phyloP scores from a whole-genome alignment of 2,113 vertebrate species.

The Telmatochromis sp. region DNA sequence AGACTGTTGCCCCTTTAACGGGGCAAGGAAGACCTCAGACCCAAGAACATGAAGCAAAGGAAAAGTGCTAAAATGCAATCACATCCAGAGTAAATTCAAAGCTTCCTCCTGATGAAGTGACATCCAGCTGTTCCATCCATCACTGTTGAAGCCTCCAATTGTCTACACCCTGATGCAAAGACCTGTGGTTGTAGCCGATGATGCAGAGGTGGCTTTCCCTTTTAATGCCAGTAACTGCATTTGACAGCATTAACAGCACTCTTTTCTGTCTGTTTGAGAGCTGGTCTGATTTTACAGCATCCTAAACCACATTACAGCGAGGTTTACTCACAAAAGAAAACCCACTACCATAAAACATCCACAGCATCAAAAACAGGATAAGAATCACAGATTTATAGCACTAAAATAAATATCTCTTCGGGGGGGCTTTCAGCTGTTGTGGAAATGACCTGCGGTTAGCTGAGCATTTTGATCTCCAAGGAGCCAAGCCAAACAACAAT shows the following conservation, averaged over 20 bases:
- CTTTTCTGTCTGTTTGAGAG: background rate
- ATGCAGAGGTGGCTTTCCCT: background rate
- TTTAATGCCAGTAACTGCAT: background rate
- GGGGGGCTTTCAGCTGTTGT: background rate
- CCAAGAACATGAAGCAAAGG: background rate
- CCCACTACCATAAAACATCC: background rate
- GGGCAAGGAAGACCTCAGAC: background rate
- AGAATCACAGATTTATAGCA: background rate
- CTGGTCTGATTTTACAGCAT: background rate
- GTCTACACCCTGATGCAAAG: background rate
- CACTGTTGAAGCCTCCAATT: background rate
- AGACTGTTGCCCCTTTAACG: conserved; percentile 27
- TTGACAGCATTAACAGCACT: background rate
- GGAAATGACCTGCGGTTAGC: background rate
- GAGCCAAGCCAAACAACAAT: background rate
- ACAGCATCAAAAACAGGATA: background rate
- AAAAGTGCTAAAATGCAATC: background rate
- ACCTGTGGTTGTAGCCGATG: background rate
- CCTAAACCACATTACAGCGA: background rate
- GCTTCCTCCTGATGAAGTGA: background rate
- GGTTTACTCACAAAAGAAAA: background rate
- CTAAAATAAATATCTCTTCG: background rate
- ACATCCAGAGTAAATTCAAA: background rate
- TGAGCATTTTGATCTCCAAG: background rate
- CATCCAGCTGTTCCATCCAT: background rate